Evolutionary conservation across 2,113 vertebrate species (phyloP), one percentile per base, ranked within the genome.

Genomic region (Pteropus alecto): DNA sequence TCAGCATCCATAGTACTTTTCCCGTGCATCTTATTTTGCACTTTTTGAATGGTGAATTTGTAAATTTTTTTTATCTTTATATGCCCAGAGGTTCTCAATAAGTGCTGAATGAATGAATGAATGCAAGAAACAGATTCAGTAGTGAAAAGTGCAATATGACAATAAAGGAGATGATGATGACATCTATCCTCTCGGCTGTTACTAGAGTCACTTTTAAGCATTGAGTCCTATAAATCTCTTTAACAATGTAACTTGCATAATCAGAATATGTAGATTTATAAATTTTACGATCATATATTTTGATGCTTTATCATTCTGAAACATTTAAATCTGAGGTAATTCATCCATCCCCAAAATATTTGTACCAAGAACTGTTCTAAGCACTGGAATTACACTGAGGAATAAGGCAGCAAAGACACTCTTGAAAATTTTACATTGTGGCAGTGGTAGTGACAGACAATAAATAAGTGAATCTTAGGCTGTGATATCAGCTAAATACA

Each of bases 271-370:
- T 81, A 28, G 63, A 71, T 51, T 58, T 48, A 61, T 48, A 78
- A 68, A 78, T 65, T 33, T 48, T 87, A 87, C 56, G 46, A 67
- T 70, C 22, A 88, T 48, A 7, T 21, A 61, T 74, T 89, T 83
- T 92, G n/a, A 92, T 84, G 12, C 22, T 82, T 96, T 88, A 74
- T 12, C 38, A 87, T 60, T 93, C 33, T 24, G 94, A 87, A 93
- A 84, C 12, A 85, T 68, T 87, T 21, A 78, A 71, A 86, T 83
- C 78, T 60, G 43, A 22, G 83, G 24, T 2, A 41, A 86, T 8
- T 48, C 84, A 83, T 43, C 73, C 28, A 89, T 41, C 43, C 24
- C 15, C 41, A 35, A 89, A 89, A 56, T 56, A 51, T 48, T 41
- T 95, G 28, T 79, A 87, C 38, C 76, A 70, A 22, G 41, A 22